Base-by-base conservation (phyloP, 2,888 invertebrate genomes). In the Hydrotaea diabolus region DNA sequence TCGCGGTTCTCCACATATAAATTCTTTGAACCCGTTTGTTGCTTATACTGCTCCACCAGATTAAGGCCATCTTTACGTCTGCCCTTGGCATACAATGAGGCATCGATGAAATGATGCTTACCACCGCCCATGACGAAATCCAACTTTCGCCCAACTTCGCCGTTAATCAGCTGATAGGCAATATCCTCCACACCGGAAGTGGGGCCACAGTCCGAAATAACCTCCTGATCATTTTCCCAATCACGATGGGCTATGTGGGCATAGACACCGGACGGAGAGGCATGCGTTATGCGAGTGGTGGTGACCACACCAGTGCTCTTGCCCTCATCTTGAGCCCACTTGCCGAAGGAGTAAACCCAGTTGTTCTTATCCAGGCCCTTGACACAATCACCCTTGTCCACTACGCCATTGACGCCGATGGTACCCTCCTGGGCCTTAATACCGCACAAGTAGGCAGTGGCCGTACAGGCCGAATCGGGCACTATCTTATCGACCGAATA, bases 391-490 rank as follows among this genome's bases (percentile, higher is more conserved):
- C 94, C 93, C 0, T 94, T 92, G 46, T 91, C 91, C 0, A 96
- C 96, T 0, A 94, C 93, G 0, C 94, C 96, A 31, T 95, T 95
- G 0, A 97, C 94, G 0, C 97, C 97, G 21, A 97, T 93, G 0
- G 96, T 96, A 1, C 95, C 95, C 86, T 94, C 94, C 90, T 96
- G 96, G 4, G 94, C 95, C 92, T 97, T 97, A 0, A 96, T 95
- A 0, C 97, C 97, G 19, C 94, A 93, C 55, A 97, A 92, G 89
- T 91, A 91, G 0, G 97, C 96, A 0, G 97, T 97, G 0, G 96
- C 96, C 1, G 96, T 95, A 89, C 96, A 96, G 0, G 97, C 97
- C 0, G 97, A 97, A 89, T 97, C 97, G 95, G 97, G 94, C 0
- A 96, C 96, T 90, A 96, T 95, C 55, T 85, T 93, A 88, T 96